A percentile compares a stretch with the other conserved stretches of the same genome.
Conservation (phyloP, 2,888 invertebrate species). For the Megamerina dolium region DNA sequence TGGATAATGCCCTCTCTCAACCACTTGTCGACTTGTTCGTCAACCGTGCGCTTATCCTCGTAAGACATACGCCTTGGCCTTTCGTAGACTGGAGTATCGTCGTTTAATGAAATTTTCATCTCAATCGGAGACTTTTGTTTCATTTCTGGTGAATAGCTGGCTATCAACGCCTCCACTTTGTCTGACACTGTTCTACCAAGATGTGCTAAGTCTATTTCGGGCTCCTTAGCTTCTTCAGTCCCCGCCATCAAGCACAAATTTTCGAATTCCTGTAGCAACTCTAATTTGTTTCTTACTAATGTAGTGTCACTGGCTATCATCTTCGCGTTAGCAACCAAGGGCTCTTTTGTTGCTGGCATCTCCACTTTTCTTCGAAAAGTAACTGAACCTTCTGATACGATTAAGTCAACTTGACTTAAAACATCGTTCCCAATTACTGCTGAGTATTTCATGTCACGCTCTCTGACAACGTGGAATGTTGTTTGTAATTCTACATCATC, state of each 20-base stretch:
- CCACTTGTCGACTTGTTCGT: conserved; percentile 22
- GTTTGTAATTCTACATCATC: conserved; percentile 7
- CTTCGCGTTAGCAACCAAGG: too few relatives aligned
- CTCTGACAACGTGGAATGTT: conserved; percentile 11
- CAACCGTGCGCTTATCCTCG: conserved; percentile 2
- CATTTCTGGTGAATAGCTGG: background rate
- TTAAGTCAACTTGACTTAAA: conserved; percentile 10
- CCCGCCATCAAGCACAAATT: too few relatives aligned
- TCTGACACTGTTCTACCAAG: background rate
- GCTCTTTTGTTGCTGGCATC: background rate
- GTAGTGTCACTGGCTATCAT: too few relatives aligned
- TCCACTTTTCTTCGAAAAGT: background rate
- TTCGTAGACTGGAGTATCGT: conserved; percentile 6
- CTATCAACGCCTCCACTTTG: background rate
- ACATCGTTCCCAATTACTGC: too few relatives aligned
- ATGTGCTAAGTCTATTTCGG: background rate
- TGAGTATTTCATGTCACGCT: conserved; percentile 9
- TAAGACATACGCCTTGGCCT: conserved; percentile 5
- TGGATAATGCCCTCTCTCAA: conserved; percentile 30
- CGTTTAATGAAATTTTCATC: conserved; percentile 6
- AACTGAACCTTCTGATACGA: conserved; percentile 1
- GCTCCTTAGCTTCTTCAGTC: too few relatives aligned
- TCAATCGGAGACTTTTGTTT: background rate
- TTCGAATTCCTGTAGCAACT: too few relatives aligned
- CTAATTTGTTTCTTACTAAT: too few relatives aligned